Percentiles rank a stretch among this genome's conserved stretches.
phyloP scores from a whole-genome alignment of 2,113 vertebrate genomes.

The Nothocercus julius region DNA sequence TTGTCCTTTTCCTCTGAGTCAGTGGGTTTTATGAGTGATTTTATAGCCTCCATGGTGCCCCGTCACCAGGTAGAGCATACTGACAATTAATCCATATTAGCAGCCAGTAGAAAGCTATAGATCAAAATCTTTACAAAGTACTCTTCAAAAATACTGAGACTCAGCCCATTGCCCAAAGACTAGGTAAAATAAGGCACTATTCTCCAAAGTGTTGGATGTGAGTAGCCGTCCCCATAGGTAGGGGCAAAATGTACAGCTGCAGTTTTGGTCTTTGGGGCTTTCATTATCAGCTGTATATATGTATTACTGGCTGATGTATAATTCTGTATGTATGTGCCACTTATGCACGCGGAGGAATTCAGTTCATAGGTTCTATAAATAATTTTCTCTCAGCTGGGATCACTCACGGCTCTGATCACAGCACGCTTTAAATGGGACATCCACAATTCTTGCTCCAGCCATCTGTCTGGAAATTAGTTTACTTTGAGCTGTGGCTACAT shows the following conservation, averaged over 20 bases:
- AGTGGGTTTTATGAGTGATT: neutral
- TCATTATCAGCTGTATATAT: fast-evolving
- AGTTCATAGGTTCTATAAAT: neutral
- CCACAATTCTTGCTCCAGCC: neutral
- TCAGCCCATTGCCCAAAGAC: neutral
- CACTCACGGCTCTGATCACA: neutral
- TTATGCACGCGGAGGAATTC: neutral
- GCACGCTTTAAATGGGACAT: neutral
- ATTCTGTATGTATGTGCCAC: neutral
- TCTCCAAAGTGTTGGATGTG: neutral
- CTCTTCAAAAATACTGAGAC: neutral
- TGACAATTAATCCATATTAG: slow-evolving; percentile 17
- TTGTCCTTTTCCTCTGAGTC: fast-evolving
- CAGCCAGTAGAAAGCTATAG: neutral
- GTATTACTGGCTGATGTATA: neutral
- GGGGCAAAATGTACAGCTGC: neutral
- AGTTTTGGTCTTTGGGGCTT: neutral
- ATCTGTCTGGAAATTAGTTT: neutral
- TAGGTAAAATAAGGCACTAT: neutral
- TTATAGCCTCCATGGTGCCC: neutral
- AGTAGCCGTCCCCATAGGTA: neutral
- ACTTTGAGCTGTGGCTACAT: neutral
- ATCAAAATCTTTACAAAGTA: neutral
- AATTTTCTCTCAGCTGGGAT: neutral
- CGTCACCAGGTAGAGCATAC: neutral